These are phyloP conservation scores for Scolopax mira DNA, from an alignment of 2,113 vertebrate species.

Conservation along the genomic window DNA sequence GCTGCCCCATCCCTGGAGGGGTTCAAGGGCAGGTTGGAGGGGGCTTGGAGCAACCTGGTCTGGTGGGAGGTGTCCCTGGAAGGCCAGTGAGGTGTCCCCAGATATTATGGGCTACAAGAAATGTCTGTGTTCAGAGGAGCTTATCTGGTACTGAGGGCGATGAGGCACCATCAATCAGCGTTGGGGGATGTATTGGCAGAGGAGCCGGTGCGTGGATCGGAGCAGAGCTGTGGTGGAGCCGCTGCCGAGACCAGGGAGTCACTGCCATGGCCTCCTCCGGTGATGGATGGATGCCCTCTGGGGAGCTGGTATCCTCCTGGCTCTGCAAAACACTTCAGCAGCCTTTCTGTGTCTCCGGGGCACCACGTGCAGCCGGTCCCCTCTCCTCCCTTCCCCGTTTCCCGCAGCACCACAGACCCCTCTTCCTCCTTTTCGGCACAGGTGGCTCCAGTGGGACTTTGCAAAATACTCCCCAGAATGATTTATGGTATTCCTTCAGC, in stretches of 20 bases:
- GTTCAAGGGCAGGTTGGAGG: neutral
- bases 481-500: constrained; percentile 53
- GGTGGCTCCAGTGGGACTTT: neutral
- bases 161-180: accelerated
- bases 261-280: accelerated
- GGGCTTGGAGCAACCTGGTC: neutral
- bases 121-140: neutral
- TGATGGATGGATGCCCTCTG: neutral
- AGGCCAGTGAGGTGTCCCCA: neutral
- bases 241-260: neutral
- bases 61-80: neutral
- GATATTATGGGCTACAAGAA: neutral
- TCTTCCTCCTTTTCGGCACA: neutral
- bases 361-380: accelerated
- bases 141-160: accelerated
- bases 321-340: neutral
- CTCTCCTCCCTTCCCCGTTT: accelerated
- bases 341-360: neutral
- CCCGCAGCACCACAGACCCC: accelerated
- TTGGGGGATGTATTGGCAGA: too few relatives aligned
- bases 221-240: neutral
- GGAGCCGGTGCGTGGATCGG: accelerated
- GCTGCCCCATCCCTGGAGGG: neutral
- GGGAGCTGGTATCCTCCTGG: accelerated
- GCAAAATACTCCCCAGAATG: constrained; percentile 54